A percentile compares a stretch with the other conserved stretches of the same genome.
phyloP scores from a whole-genome alignment of 2,797 vertebrate species.

The Macrochelys suwanniensis region DNA sequence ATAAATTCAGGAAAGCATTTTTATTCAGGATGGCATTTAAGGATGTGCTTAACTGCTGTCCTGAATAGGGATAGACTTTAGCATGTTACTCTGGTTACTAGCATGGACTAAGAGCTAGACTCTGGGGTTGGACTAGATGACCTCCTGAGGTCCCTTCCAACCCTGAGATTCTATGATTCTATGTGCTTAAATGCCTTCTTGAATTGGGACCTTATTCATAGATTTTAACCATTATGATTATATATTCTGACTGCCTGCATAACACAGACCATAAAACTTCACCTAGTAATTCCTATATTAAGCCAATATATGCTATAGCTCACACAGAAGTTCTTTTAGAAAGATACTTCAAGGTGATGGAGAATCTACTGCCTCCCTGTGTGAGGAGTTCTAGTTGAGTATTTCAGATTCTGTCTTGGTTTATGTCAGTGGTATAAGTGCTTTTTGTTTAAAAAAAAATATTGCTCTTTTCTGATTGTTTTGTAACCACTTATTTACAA shows the following conservation, averaged over 20 bases:
- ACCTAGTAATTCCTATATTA: not conserved
- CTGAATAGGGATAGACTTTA: not conserved
- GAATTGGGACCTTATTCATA: not conserved
- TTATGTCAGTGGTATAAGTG: not conserved
- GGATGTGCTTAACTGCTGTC: not conserved
- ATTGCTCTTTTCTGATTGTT: rapidly evolving
- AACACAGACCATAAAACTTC: not conserved
- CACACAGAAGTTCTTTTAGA: not conserved
- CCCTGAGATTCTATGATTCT: too few relatives aligned
- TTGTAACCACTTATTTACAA: not conserved
- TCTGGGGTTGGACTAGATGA: too few relatives aligned
- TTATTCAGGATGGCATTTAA: not conserved
- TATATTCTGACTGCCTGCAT: not conserved
- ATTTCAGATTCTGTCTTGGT: not conserved
- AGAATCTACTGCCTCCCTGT: not conserved
- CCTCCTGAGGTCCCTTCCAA: too few relatives aligned
- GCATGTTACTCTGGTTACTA: too few relatives aligned
- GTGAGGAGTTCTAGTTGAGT: not conserved
- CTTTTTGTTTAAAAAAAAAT: not conserved
- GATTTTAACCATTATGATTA: not conserved
- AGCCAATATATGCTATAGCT: not conserved
- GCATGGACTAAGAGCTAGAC: too few relatives aligned
- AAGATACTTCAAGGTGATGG: not conserved
- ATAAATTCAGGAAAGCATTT: not conserved
- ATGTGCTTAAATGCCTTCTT: too few relatives aligned